phyloP scores from a whole-genome alignment of 2,888 invertebrate species.

The Parasteatoda lunata region DNA sequence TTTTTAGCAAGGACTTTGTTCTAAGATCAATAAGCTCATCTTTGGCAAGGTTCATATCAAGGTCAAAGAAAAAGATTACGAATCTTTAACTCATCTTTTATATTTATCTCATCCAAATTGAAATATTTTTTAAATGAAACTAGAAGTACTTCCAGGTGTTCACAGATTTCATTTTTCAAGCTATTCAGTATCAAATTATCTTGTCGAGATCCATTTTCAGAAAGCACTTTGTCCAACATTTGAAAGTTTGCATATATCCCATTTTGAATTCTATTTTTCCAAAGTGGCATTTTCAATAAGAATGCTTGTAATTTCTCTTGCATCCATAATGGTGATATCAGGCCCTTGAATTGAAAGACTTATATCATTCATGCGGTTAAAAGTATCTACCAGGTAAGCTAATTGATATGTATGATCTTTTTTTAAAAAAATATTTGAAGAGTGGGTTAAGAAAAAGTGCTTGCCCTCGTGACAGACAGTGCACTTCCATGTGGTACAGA shows the following conservation, averaged over 20 bases:
- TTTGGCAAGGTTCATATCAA: too few species aligned
- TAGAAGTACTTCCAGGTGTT: conserved; percentile 21
- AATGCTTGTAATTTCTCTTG: conserved; percentile 59
- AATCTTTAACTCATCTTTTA: background rate
- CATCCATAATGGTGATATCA: conserved; percentile 58
- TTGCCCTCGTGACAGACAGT: background rate
- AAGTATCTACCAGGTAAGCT: conserved; percentile 53
- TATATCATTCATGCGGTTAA: conserved; percentile 57
- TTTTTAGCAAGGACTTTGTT: background rate
- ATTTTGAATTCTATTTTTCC: conserved; percentile 58
- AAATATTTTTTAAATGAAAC: conserved; percentile 4
- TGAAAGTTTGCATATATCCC: conserved; percentile 59
- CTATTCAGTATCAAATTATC: conserved; percentile 48
- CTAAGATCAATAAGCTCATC: background rate
- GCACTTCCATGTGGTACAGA: background rate
- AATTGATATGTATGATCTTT: conserved; percentile 49
- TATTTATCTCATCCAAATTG: background rate
- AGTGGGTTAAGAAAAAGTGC: background rate
- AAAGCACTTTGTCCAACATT: conserved; percentile 51
- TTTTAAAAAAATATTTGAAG: conserved; percentile 19
- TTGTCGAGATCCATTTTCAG: conserved; percentile 43
- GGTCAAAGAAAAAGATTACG: background rate
- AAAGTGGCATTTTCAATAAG: conserved; percentile 55
- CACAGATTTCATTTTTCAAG: conserved; percentile 37
- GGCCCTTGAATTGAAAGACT: conserved; percentile 55